Conservation (phyloP, 1,140 invertebrate species). For the Physella acuta region DNA sequence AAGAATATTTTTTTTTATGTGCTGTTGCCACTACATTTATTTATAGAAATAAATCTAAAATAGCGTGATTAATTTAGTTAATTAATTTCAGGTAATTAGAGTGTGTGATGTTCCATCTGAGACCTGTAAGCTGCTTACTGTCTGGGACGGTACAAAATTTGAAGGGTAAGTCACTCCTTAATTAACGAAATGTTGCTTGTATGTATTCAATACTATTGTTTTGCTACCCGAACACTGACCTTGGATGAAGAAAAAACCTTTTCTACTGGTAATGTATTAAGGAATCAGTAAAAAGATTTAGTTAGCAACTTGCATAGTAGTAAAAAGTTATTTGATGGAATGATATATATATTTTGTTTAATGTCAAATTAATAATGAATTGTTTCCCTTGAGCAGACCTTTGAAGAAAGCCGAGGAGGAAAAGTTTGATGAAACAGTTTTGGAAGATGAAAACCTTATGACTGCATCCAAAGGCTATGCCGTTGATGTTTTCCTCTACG, state of each 20-base stretch:
- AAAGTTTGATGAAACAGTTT: background rate
- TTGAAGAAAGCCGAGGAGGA: conserved; percentile 1
- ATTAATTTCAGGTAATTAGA: conserved; percentile 13
- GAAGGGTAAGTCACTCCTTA: background rate
- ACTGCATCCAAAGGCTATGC: conserved; percentile 1
- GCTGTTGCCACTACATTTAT: background rate
- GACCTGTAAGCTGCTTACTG: background rate
- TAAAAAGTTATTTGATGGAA: background rate
- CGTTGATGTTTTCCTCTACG: too few species aligned
- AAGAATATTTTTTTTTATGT: background rate
- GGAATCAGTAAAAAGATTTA: too few species aligned
- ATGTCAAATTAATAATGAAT: too few species aligned
- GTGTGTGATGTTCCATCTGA: conserved; percentile 3
- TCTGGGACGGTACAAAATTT: conserved; percentile 18
- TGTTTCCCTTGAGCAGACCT: background rate
- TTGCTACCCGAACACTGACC: too few species aligned
- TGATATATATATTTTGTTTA: too few species aligned
- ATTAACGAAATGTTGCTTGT: too few species aligned
- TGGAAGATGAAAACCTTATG: background rate
- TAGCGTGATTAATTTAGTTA: background rate
- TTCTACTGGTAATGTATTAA: too few species aligned
- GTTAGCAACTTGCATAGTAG: background rate
- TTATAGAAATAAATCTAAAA: background rate
- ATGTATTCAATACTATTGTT: too few species aligned
- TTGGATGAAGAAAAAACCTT: too few species aligned